Base-by-base conservation (phyloP, 2,888 invertebrate genomes). In the Drosophila kambysellisi region DNA sequence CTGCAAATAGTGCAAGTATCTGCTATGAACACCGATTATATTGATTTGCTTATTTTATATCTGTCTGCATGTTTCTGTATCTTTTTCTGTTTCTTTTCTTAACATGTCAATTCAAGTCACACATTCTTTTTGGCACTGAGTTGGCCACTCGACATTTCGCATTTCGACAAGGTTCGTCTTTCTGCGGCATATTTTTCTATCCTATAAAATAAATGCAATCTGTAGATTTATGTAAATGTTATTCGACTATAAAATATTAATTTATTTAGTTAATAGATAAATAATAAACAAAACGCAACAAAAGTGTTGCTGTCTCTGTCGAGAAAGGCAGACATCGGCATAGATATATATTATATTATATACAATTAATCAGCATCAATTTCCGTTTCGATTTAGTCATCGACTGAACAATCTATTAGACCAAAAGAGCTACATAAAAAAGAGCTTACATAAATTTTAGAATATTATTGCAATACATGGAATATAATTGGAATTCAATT, bases 111-210 rank as follows among this genome's bases (percentile, higher is more conserved):
- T 81, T 77, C 65, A 72, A 81, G 73, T 78, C 79, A 51, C 70
- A 80, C 81, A 80, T 77, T 78, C 66, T 64, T 64, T 67, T 70
- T 57, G 60, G 59, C 63, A 69, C 54, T 62, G 46, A 58, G 35
- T 75, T 58, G 82, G 65, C 78, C 77, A 57, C 63, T 65, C 73
- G 79, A 77, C 81, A 78, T 78, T 78, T 77, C 64, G 67, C 62
- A 51, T 37, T 39, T 50, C 64, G 52, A 69, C 79, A 79, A 78
- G 79, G 79, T 73, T 81, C 43, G 25, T 54, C 77, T 67, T 29
- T 64, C 58, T 56, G 46, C 63, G 43, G 35, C 70, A 77, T 81
- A 78, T 71, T 61, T 43, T 67, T 60, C 33, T 11, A 37, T 57
- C 56, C 33, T 11, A 37, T 11, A 41, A 39, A 17, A 20, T 17